Percentiles rank a stretch among this genome's conserved stretches.
These are phyloP conservation scores for Drosophila nigrodunni DNA, from an alignment of 1,140 invertebrate species.

Conservation along the genomic window DNA sequence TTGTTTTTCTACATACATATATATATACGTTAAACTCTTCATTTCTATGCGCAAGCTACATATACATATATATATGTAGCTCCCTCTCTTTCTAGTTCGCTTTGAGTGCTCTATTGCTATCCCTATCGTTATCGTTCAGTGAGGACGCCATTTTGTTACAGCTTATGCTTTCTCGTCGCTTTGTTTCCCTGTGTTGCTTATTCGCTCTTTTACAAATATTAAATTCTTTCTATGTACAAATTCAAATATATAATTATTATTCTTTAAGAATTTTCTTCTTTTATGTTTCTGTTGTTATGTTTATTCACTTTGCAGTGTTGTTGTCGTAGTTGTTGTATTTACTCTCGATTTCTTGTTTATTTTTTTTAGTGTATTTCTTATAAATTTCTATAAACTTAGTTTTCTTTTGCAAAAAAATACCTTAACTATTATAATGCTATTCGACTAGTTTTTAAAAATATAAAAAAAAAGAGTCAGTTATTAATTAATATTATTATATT, in stretches of 20 bases:
- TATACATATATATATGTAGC: too few species aligned
- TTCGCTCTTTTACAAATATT: constrained; percentile 8
- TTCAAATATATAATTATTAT: background rate
- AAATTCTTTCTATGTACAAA: constrained; percentile 19
- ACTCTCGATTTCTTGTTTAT: constrained; percentile 17
- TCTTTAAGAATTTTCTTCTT: constrained; percentile 2
- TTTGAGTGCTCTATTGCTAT: constrained; percentile 2
- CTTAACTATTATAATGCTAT: constrained; percentile 73
- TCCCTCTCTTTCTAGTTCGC: constrained; percentile 9
- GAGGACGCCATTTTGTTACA: constrained; percentile 38
- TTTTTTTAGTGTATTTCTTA: constrained; percentile 23
- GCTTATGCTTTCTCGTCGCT: background rate
- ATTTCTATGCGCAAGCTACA: background rate
- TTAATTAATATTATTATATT: constrained; percentile 28
- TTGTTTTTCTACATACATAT: background rate
- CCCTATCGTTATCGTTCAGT: constrained; percentile 11
- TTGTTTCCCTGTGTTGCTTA: background rate
- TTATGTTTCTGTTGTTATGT: background rate
- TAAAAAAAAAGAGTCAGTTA: constrained; percentile 54
- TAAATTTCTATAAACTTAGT: constrained; percentile 41
- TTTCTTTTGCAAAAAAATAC: constrained; percentile 62
- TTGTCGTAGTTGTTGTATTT: background rate
- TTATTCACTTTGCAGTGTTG: constrained; percentile 15
- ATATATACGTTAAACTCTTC: constrained; percentile 1
- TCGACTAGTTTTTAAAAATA: constrained; percentile 68